Conservation (phyloP, 2,888 invertebrate species). For the Palloptera scutellata region DNA sequence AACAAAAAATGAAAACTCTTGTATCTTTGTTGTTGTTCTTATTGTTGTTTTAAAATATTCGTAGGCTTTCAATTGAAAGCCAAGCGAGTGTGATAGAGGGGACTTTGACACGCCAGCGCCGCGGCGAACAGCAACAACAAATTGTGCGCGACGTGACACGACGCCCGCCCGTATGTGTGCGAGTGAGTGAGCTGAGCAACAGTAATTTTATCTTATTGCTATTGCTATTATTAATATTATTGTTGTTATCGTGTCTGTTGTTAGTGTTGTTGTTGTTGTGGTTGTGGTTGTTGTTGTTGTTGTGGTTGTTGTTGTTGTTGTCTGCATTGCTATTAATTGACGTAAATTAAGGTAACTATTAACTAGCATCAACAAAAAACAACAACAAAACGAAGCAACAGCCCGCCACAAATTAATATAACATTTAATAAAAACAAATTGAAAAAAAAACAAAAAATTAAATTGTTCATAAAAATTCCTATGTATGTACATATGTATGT, state of each 20-base stretch:
- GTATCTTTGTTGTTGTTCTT: neutral
- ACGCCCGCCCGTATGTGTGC: conserved; percentile 3
- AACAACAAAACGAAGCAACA: conserved; percentile 45
- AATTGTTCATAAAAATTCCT: neutral
- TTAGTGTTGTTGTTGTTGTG: conserved; percentile 56
- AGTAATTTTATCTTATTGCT: conserved; percentile 2
- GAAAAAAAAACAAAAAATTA: neutral
- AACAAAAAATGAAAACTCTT: neutral
- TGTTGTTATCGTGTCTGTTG: conserved; percentile 27
- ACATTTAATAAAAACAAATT: neutral
- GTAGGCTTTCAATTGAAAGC: neutral
- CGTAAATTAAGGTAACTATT: conserved; percentile 64
- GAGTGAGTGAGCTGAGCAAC: too few species aligned
- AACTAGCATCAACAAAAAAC: conserved; percentile 44
- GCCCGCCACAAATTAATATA: conserved; percentile 42
- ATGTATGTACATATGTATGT: too few species aligned
- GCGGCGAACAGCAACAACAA: conserved; percentile 1
- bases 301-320: conserved; percentile 23
- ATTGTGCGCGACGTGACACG: neutral
- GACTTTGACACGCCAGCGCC: conserved; percentile 6
- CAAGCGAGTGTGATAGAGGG: neutral
- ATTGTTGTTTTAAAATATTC: neutral
- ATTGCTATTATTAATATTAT: conserved; percentile 37
- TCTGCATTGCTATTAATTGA: conserved; percentile 61
- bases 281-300: conserved; percentile 2